These are phyloP conservation scores for Forbesichthys papilliferus DNA, from an alignment of 2,113 vertebrate species.

Conservation along the genomic window DNA sequence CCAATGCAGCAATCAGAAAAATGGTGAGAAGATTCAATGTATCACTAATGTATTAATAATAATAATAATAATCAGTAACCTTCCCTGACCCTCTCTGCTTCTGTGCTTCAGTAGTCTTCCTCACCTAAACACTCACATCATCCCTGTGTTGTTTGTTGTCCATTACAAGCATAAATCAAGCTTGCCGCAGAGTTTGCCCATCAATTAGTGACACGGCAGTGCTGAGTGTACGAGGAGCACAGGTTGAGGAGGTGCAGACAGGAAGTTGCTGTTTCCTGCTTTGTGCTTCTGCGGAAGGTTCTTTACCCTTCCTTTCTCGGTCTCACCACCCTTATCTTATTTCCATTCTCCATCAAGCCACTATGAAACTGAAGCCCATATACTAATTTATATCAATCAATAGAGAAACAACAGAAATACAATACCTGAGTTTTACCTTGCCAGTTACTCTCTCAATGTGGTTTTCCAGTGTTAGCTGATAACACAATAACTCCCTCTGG, in stretches of 20 bases:
- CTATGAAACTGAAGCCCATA: background rate
- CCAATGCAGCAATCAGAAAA: constrained; percentile 94
- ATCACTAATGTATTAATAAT: background rate
- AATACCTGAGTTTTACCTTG: constrained; percentile 16
- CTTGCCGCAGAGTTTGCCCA: background rate
- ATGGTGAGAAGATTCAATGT: constrained; percentile 80
- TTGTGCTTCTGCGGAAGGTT: constrained; percentile 47
- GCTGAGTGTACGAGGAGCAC: constrained; percentile 23
- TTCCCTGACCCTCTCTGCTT: background rate
- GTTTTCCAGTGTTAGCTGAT: background rate
- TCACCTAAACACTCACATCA: background rate
- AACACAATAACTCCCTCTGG: constrained; percentile 13
- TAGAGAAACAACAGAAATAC: constrained; percentile 15
- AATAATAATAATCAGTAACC: background rate
- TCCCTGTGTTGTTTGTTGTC: background rate
- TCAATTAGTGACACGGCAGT: background rate
- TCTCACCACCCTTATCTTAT: constrained; percentile 11
- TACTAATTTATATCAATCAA: constrained; percentile 24
- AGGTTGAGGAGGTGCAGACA: constrained; percentile 54
- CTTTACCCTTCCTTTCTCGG: constrained; percentile 30
- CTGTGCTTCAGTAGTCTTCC: background rate
- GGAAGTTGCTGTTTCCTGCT: constrained; percentile 74
- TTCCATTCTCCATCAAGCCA: constrained; percentile 27
- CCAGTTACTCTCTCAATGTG: background rate
- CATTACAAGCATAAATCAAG: background rate